Base-by-base conservation (phyloP, 35 echinoderm and acorn worm species). In the Lytechinus pictus region DNA sequence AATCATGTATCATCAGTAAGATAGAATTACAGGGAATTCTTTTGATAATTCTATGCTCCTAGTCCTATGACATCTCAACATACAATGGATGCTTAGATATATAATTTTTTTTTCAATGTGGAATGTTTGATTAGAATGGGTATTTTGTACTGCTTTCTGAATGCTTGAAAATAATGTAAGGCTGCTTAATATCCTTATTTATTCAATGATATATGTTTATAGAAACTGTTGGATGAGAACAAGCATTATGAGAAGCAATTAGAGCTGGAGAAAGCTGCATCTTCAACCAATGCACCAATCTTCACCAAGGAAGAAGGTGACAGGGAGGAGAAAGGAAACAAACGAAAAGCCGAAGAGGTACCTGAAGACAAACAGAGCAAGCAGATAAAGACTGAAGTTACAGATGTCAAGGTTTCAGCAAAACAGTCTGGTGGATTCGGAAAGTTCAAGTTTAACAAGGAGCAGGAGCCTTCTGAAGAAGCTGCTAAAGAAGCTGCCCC, bases 181-280 rank as follows among this genome's bases (percentile, higher is more conserved):
- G 98, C 97, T 94, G 54, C 27, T 86, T 4, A 57, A 94, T 94
- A 11, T 94, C 21, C 16, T 94, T 66, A 16, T 71, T 5, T 71
- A 21, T 10, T 71, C 61, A 21, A 21, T 60, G 19, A 66, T 94
- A 27, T 57, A 33, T 19, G 28, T 54, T 92, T 92, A 14, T 56
- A 95, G 95, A 95, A 95, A 95, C 92, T 91, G 27, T 27, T 92
- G 1, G 95, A 95, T 57, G 95, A 95, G 21, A 91, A 95, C 87
- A 92, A 90, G 28, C 52, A 60, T 24, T 95, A 95, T 53, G 95
- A 95, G 57, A 91, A 61, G 55, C 87, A 91, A 16, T 88, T 95
- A 8, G 27, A 92, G 19, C 88, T 95, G 55, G 95, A 95, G 54
- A 95, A 95, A 95, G 87, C 89, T 52, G 89, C 95, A 33, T 54